Conservation (phyloP, 2,113 vertebrate species). For the Bucco capensis region DNA sequence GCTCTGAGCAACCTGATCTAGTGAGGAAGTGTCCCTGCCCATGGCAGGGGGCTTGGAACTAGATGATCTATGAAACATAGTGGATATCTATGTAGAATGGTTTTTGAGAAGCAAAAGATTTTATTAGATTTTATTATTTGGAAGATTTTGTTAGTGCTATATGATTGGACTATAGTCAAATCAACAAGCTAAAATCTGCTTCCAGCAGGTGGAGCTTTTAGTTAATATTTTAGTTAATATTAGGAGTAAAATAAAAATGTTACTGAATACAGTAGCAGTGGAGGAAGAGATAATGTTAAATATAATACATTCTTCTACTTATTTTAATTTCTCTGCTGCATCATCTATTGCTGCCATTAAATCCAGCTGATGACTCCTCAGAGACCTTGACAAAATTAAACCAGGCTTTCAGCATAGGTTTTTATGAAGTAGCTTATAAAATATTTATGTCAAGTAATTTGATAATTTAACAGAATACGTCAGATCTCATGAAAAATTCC, state of each 20-base stretch:
- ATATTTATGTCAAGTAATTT: conserved; percentile 12
- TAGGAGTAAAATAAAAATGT: background rate
- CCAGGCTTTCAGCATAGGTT: conserved; percentile 9
- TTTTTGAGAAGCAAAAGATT: background rate
- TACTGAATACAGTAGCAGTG: background rate
- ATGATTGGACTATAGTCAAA: background rate
- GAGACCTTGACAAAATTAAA: conserved; percentile 31
- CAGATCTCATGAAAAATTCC: conserved; percentile 19
- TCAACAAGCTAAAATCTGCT: background rate
- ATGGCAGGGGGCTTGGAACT: no score
- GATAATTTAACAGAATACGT: conserved; percentile 19
- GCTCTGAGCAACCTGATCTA: no score
- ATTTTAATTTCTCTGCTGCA: conserved; percentile 17
- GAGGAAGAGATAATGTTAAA: background rate
- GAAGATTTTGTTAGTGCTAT: background rate
- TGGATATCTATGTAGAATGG: background rate
- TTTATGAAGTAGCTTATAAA: conserved; percentile 36
- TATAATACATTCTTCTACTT: background rate
- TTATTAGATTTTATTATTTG: no score
- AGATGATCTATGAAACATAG: background rate
- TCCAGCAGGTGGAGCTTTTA: conserved; percentile 65
- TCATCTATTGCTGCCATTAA: conserved; percentile 11
- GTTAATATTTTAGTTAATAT: conserved; percentile 53
- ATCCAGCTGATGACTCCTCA: conserved; percentile 18
- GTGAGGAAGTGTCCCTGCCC: no score